A percentile compares a stretch with the other conserved stretches of the same genome.
Evolutionary conservation across 2,888 invertebrate genomes (phyloP).

Genomic region (Microdon myrmicae): DNA sequence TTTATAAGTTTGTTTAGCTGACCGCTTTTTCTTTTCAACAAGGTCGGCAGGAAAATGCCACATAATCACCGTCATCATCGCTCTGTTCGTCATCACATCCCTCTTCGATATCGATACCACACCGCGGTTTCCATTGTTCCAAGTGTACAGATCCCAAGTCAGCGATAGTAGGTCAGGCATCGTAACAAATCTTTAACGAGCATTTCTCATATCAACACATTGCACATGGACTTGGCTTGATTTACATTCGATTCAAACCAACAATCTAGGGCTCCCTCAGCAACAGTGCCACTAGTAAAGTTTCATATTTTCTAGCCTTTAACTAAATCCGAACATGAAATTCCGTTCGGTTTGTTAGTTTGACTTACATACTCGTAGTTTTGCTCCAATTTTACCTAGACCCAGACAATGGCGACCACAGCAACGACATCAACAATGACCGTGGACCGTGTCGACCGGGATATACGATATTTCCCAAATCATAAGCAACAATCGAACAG

Average conservation of each 20-base stretch:
- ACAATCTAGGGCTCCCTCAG: conserved; percentile 45
- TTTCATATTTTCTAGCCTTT: conserved; percentile 29
- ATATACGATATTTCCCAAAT: conserved; percentile 33
- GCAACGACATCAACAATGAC: conserved; percentile 9
- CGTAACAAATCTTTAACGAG: conserved; percentile 51
- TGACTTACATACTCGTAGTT: conserved; percentile 34
- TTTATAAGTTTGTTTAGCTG: conserved; percentile 47
- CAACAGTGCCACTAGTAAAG: conserved; percentile 38
- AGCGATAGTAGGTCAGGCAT: conserved; percentile 51
- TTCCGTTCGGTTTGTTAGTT: conserved; percentile 43
- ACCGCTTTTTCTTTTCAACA: conserved; percentile 37
- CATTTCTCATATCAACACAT: conserved; percentile 15
- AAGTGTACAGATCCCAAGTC: conserved; percentile 46
- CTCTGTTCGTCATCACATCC: conserved; percentile 5
- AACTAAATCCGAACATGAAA: conserved; percentile 20
- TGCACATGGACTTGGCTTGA: conserved; percentile 16
- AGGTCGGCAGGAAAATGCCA: conserved; percentile 33
- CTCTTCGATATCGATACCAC: conserved; percentile 20
- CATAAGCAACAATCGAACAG: conserved; percentile 46
- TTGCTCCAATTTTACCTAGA: conserved; percentile 44
- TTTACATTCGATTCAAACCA: conserved; percentile 41
- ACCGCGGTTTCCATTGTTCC: conserved; percentile 30
- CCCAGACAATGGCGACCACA: conserved; percentile 19
- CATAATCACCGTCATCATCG: conserved; percentile 18
- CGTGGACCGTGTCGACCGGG: conserved; percentile 26